Evolutionary conservation across 1,140 invertebrate genomes (phyloP).

Genomic region (Cepaea nemoralis): DNA sequence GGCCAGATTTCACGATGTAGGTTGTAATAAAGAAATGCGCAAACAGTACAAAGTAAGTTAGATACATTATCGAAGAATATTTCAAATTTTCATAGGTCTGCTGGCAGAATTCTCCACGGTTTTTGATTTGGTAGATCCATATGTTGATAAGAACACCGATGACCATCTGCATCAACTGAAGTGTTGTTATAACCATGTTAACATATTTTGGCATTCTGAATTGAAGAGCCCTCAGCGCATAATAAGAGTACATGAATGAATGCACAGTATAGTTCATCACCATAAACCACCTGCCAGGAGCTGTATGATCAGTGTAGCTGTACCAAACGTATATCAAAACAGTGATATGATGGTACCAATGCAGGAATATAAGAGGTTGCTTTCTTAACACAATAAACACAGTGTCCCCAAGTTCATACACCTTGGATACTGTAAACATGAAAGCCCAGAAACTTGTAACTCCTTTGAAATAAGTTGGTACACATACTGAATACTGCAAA

Average conservation of each 20-base stretch:
- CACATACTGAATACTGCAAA: constrained; percentile 93
- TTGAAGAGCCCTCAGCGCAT: constrained; percentile 89
- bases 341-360: constrained; percentile 85
- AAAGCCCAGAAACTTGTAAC: constrained; percentile 87
- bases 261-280: constrained; percentile 99
- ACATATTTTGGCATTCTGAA: constrained; percentile 87
- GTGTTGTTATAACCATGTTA: constrained; percentile 91
- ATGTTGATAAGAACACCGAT: constrained; percentile 92
- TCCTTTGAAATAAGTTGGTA: constrained; percentile 72
- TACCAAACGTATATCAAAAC: constrained; percentile 96
- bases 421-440: constrained; percentile 90
- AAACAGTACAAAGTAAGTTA: constrained; percentile 75
- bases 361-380: constrained; percentile 96
- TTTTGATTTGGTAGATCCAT: constrained; percentile 78
- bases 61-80: constrained; percentile 93
- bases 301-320: constrained; percentile 95
- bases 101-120: constrained; percentile 82
- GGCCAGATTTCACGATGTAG: constrained; percentile 60
- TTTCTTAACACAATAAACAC: constrained; percentile 96
- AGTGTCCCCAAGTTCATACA: constrained; percentile 95
- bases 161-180: constrained; percentile 96
- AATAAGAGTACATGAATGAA: constrained; percentile 98
- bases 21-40: constrained; percentile 74
- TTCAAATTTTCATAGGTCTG: constrained; percentile 90
- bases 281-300: constrained; percentile 94